Evolutionary conservation across 2,888 invertebrate species (phyloP), one percentile per base, ranked within the genome.

Genomic region (Cylloceria caligata): DNA sequence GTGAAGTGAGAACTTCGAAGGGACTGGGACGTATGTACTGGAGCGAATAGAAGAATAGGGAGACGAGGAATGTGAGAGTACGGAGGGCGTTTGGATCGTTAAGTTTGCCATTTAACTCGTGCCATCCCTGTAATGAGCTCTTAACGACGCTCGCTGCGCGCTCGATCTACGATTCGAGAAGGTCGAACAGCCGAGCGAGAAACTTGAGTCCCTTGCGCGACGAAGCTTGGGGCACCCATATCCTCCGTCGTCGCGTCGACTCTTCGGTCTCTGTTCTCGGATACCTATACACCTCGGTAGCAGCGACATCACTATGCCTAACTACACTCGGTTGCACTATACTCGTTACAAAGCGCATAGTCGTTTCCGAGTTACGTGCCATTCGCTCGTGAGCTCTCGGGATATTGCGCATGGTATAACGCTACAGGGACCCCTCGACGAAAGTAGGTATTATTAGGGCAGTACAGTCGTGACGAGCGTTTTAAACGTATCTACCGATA

Each of bases 41-140:
- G 60, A 45, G 69, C 57, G 47, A 49, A 57, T 13, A 65, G 69
- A 65, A 65, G 55, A 74, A 74, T 64, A 52, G 52, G 34, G 45
- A 24, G 64, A 21, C 30, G 39, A 42, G 42, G 62, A 69, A 68
- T 67, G 55, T 19, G 74, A 39, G 80, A 21, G 47, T 36, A 49
- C 47, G 67, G 62, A 67, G 64, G 65, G 81, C 74, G 71, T 79
- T 81, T 16, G 82, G 86, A 84, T 87, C 86, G 85, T 87, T 87
- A 88, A 86, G 85, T 87, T 84, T 84, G 85, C 83, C 86, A 85
- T 85, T 87, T 87, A 87, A 85, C 87, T 87, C 83, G 85, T 77
- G 84, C 86, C 82, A 81, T 83, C 83, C 82, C 84, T 79, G 81
- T 87, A 87, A 87, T 85, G 87, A 87, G 86, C 84, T 86, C 84